These are phyloP conservation scores for Elysia crispata DNA, from an alignment of 2,888 invertebrate species.

Conservation along the genomic window DNA sequence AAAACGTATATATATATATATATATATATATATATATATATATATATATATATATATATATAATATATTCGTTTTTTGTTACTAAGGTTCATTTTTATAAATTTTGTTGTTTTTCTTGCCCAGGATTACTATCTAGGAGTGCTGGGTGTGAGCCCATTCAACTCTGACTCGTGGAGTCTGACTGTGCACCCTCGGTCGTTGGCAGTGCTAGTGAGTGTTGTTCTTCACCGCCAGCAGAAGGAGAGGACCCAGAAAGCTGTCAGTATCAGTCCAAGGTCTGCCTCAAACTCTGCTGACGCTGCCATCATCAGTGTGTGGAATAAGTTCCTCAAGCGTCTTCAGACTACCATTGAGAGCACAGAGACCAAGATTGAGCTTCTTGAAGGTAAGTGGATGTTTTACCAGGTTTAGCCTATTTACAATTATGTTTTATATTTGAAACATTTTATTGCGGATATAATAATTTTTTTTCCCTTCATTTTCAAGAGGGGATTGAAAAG, in stretches of 20 bases:
- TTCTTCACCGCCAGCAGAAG: slow-evolving; percentile 81
- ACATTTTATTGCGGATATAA: neutral
- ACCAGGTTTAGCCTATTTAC: neutral
- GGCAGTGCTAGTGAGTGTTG: slow-evolving; percentile 89
- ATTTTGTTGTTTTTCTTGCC: neutral
- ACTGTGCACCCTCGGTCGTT: slow-evolving; percentile 87
- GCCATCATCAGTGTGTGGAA: slow-evolving; percentile 95
- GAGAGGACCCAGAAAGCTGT: slow-evolving; percentile 81
- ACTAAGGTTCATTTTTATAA: no score
- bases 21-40: no score
- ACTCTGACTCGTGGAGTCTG: slow-evolving; percentile 84
- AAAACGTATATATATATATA: no score
- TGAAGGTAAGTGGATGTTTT: slow-evolving; percentile 63
- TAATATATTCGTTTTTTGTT: no score
- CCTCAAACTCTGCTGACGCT: slow-evolving; percentile 81
- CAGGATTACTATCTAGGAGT: slow-evolving; percentile 85
- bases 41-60: no score
- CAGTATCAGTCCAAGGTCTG: no score
- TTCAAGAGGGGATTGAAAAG: no score
- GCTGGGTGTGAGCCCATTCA: slow-evolving; percentile 84
- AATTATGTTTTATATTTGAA: no score
- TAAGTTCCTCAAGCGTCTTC: slow-evolving; percentile 90
- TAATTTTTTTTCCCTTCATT: no score
- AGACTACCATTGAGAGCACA: slow-evolving; percentile 87
- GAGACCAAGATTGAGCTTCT: slow-evolving; percentile 65